These are phyloP conservation scores for Myodes glareolus DNA, from an alignment of 2,113 vertebrate genomes.

Conservation along the genomic window DNA sequence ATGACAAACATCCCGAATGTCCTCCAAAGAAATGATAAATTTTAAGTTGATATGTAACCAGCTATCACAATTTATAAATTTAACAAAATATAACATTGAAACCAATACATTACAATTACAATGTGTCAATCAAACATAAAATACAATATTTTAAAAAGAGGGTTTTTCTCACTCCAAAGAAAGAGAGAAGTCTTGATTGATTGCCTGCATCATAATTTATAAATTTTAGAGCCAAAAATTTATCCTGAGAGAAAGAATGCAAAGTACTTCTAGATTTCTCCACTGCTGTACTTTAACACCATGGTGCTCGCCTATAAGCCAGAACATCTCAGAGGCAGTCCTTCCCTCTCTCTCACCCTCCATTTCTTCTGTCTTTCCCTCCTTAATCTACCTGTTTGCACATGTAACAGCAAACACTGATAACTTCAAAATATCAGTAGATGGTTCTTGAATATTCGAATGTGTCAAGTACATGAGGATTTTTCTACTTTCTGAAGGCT, in stretches of 20 bases:
- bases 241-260: not conserved
- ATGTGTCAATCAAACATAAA: not conserved
- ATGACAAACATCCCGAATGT: not conserved
- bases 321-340: not conserved
- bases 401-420: not conserved
- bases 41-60: not conserved
- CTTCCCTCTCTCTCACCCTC: not conserved
- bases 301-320: not conserved
- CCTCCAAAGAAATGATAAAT: not conserved
- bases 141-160: not conserved
- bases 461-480: not conserved
- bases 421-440: not conserved
- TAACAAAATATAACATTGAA: not conserved
- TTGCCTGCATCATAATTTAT: not conserved
- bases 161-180: not conserved
- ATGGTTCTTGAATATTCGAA: not conserved
- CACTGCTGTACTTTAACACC: not conserved
- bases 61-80: not conserved
- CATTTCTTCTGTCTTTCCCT: not conserved
- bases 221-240: not conserved
- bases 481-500: not conserved
- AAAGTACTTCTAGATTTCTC: not conserved
- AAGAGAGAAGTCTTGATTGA: not conserved
- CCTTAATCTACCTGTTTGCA: not conserved
- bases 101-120: not conserved